Base-by-base conservation (phyloP, 1,140 invertebrate genomes). In the Dendroctonus ponderosae region DNA sequence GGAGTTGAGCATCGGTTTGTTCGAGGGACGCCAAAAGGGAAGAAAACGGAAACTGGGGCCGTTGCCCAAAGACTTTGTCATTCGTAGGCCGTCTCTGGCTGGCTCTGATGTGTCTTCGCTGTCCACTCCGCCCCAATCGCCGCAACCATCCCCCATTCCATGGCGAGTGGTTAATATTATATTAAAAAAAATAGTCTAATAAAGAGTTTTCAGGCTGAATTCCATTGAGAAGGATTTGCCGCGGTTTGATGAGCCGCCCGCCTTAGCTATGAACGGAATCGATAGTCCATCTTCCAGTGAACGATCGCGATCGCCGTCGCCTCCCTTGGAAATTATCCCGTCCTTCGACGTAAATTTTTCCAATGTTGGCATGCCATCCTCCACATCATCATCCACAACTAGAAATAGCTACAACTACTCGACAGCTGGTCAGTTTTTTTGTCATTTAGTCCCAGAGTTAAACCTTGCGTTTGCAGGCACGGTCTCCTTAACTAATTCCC, bases 21-120 rank as follows among this genome's bases (percentile, higher is more conserved):
- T 26, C 26, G 26, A 26, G 26, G 26, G 26, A 3, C 26, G 26
- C 26, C 26, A 26, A 26, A 26, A 26, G 26, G 26, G 26, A 26
- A 26, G 26, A 3, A 93, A 92, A 78, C 77, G 92, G 50, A 93
- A 92, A 80, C 89, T 91, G 5, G 92, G 92, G 5, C 92, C 92
- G 2, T 83, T 95, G 67, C 90, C 91, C 0, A 86, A 85, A 69
- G 88, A 91, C 74, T 84, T 90, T 63, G 82, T 84, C 1, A 81
- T 88, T 43, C 78, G 82, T 7, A 82, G 82, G 71, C 82, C n/a
- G n/a, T n/a, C 81, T 4, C 3, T 26, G 26, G 77, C 68, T 52
- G 49, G 57, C n/a, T 62, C 60, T 9, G 66, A 73, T 15, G 54
- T 62, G 7, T 51, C 64, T 51, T 68, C 68, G 9, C 70, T 69